Base-by-base conservation (phyloP, 2,797 vertebrate species). In the Sebastes trivittatus region DNA sequence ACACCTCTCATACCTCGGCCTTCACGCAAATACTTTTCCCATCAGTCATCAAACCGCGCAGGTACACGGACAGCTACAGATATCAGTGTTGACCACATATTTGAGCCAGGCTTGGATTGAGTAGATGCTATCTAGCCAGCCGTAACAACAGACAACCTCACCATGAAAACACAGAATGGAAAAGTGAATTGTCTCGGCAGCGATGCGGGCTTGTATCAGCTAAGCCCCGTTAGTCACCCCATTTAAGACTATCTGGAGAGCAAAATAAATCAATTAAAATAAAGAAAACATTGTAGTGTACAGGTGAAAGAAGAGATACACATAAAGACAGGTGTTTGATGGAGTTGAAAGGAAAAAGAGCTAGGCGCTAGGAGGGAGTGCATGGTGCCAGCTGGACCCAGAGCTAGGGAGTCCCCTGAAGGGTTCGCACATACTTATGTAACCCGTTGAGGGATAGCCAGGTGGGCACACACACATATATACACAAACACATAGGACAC, bases 201-300 rank as follows among this genome's bases (percentile, higher is more conserved):
- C 11, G 5, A 27, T 63, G 72, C 30, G 13, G 55, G 68, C 63
- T 76, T 72, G 76, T 81, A 64, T 79, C 82, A 62, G 79, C 71
- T 65, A 85, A 87, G 71, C 69, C 75, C 78, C 23, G 34, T 87
- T 84, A 88, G 91, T 88, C 84, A 87, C 82, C 84, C 82, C 64
- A 42, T 77, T 89, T 75, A 80, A 83, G 78, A 77, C 46, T 46
- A 71, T 90, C 71, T 75, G 58, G 74, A 81, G 65, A 90, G 85
- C 77, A 87, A 88, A 83, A 83, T 75, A 85, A 87, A 88, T 87
- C 87, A 85, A 90, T 87, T 90, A 80, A 89, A 84, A 88, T 73
- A 60, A 80, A 88, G 74, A 79, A 56, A 66, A 77, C 22, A 34
- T 14, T 11, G 66, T 25, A 65, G 77, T 22, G 77, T 22, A 27